Base-by-base conservation (phyloP, 2,888 invertebrate species). In the Mesoligia furuncula region DNA sequence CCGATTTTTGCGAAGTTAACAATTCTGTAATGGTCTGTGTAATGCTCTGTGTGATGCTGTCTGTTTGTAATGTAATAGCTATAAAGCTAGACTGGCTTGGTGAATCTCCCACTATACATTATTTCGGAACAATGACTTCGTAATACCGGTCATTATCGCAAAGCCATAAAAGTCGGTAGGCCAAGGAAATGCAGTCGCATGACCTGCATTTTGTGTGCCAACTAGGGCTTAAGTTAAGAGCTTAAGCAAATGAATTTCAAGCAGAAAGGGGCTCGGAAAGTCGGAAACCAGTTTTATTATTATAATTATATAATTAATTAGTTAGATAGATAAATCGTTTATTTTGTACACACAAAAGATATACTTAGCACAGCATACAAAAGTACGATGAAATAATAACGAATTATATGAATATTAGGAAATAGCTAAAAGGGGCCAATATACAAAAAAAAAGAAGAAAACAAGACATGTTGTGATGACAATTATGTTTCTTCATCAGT, bases 151-250 rank as follows among this genome's bases (percentile, higher is more conserved):
- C 20, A 68, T 64, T 68, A 72, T 83, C 51, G 45, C 8, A 71
- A 61, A 42, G 20, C 67, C 71, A n/a, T 84, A 84, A 73, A 66
- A 84, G 61, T 42, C 42, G 57, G 48, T 57, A 51, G 65, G 65
- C 59, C 73, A 81, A 84, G 79, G 69, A 79, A 73, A 70, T 66
- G 73, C 69, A 73, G 72, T 59, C 59, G 69, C 27, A 57, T 62
- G 73, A 62, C 69, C 69, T 54, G 68, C 59, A 79, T 83, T 79
- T 61, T 62, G 73, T 69, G 59, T 61, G 69, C 79, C 65, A 83
- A 69, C 27, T 57, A 17, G n/a, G 62, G 54, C 71, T 64, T 64
- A 57, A 51, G 59, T 67, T 39, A 59, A 69, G 54, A 51, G 48
- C 77, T 64, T 39, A 6, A 65, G 31, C 27, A 51, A 79, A 79